phyloP scores from a whole-genome alignment of 2,797 vertebrate genomes.

The Girardinus metallicus region DNA sequence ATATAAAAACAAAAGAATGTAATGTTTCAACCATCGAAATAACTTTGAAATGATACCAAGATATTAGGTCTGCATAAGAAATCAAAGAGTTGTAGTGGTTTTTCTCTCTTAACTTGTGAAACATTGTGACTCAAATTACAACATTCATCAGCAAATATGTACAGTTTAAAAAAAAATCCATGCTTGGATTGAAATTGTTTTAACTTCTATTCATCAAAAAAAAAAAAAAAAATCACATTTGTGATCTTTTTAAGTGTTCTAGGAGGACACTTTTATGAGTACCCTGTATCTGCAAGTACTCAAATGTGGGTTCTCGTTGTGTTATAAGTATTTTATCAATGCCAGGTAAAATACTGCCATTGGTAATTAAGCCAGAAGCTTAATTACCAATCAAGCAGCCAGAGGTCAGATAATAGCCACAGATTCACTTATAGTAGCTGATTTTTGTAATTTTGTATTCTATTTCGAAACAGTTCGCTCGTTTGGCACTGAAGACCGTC shows the following conservation, averaged over 20 bases:
- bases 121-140: neutral
- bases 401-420: neutral
- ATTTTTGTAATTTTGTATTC: neutral
- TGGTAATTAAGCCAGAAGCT: neutral
- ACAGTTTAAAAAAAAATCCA: neutral
- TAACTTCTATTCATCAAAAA: neutral
- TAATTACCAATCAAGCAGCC: neutral
- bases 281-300: neutral
- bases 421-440: neutral
- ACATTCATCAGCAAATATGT: neutral
- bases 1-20: neutral
- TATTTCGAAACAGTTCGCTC: conserved; percentile 88
- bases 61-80: neutral
- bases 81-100: neutral
- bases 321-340: too few species aligned
- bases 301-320: neutral
- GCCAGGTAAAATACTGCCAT: too few species aligned
- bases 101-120: neutral
- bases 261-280: neutral
- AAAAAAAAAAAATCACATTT: neutral
- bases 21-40: neutral
- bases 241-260: too few species aligned
- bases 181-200: neutral
- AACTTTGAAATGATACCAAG: neutral
- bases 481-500: conserved; percentile 96